Conservation (phyloP, 2,113 vertebrate species). For the Oxyura jamaicensis region DNA sequence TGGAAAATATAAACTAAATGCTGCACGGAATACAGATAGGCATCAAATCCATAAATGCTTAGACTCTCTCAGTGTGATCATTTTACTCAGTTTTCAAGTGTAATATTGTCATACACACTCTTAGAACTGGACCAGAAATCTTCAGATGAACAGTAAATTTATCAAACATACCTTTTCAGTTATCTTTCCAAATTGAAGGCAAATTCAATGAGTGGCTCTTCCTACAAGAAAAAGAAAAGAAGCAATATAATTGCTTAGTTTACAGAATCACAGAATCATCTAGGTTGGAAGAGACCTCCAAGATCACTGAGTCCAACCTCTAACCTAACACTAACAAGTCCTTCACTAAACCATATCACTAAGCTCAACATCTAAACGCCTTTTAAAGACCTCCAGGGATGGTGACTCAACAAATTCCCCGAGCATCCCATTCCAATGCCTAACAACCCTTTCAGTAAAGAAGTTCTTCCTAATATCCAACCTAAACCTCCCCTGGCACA, state of each 20-base stretch:
- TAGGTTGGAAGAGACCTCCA: too few species aligned
- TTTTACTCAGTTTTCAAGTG: neutral
- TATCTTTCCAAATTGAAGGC: neutral
- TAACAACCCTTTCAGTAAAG: too few species aligned
- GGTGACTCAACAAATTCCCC: too few species aligned
- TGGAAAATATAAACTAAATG: neutral
- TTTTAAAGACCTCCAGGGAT: too few species aligned
- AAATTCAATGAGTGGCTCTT: neutral
- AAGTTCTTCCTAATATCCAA: too few species aligned
- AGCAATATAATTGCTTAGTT: neutral
- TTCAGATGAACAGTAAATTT: neutral
- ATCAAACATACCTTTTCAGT: neutral
- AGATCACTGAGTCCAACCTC: too few species aligned
- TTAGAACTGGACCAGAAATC: neutral
- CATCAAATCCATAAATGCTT: neutral
- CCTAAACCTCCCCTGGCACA: too few species aligned
- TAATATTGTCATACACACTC: neutral
- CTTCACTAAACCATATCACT: too few species aligned
- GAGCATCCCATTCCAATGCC: too few species aligned
- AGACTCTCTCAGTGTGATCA: neutral
- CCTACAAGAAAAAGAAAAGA: neutral
- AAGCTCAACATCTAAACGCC: too few species aligned
- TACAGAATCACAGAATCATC: too few species aligned
- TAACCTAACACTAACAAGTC: too few species aligned
- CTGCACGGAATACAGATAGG: neutral